Base-by-base conservation (phyloP, 2,888 invertebrate species). In the Mechanitis messenoides region DNA sequence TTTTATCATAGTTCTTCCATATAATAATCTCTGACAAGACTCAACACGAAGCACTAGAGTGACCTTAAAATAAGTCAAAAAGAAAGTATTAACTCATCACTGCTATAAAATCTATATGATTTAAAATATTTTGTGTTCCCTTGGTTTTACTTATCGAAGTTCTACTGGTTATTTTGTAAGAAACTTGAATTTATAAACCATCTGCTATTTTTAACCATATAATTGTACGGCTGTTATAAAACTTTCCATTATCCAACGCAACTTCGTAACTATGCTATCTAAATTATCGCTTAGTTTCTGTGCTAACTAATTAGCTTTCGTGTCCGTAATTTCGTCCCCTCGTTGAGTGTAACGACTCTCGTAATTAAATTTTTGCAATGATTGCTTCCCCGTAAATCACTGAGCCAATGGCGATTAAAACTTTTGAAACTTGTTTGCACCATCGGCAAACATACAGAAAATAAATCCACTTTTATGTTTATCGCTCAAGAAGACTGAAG, bases 231-330 rank as follows among this genome's bases (percentile, higher is more conserved):
- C 6, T 56, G 58, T 62, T 60, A 63, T 54, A 69, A 68, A 66
- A 69, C 64, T 68, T 67, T 71, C 68, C 66, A 69, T 67, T 68
- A 70, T 69, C 67, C 60, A 62, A 59, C 68, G 68, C 69, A 68
- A 65, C 66, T 63, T 62, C 64, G 66, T 72, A 68, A 69, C 70
- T 71, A 63, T 71, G 72, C 77, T 72, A 74, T 74, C 74, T 76
- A 80, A 84, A 83, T 85, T 84, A 84, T 80, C 81, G 81, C 81
- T 79, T 79, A 83, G 84, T 84, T 83, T 78, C 76, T 75, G 74
- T 75, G 79, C 80, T 79, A 77, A 75, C 79, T 84, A 85, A 85
- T 85, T 84, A 83, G 78, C 74, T 83, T 79, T 80, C 79, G 80
- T 81, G 78, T 74, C 76, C 71, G 76, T 81, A 75, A 81, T 75